Evolutionary conservation across 2,113 vertebrate species (phyloP).

Genomic region (Microtus richardsoni): DNA sequence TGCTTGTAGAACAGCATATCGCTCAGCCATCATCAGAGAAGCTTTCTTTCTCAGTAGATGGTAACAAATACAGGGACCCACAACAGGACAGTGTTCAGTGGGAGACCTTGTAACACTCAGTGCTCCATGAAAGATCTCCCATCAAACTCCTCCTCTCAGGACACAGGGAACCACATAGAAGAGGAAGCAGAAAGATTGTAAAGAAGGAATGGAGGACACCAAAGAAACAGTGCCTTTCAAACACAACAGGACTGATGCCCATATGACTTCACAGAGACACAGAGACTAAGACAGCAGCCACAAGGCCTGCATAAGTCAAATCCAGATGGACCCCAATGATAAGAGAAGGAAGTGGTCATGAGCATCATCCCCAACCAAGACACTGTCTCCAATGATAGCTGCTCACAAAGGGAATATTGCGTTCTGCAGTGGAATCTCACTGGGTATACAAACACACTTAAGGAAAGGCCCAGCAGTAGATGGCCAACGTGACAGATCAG

Average conservation of each 20-base stretch:
- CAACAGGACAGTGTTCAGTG: not conserved
- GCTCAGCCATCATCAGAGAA: not conserved
- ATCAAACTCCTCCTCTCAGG: not conserved
- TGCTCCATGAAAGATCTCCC: not conserved
- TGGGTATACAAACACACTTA: not conserved
- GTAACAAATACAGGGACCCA: not conserved
- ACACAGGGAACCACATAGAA: no score
- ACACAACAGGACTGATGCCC: not conserved
- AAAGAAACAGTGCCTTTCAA: not conserved
- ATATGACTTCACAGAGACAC: not conserved
- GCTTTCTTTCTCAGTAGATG: not conserved
- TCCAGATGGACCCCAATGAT: not conserved
- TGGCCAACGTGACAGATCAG: accelerated
- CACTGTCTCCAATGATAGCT: not conserved
- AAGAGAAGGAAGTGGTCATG: no score
- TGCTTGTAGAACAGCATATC: no score
- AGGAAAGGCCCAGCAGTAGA: not conserved
- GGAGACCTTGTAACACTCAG: not conserved
- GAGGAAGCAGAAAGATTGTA: not conserved
- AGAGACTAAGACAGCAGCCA: not conserved
- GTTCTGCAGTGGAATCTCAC: not conserved
- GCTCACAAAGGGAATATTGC: no score
- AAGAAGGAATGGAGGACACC: not conserved
- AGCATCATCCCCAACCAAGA: not conserved
- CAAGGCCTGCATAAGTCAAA: not conserved